Evolutionary conservation across 1,140 invertebrate species (phyloP).

Genomic region (Mycetomoellerius zeteki): DNA sequence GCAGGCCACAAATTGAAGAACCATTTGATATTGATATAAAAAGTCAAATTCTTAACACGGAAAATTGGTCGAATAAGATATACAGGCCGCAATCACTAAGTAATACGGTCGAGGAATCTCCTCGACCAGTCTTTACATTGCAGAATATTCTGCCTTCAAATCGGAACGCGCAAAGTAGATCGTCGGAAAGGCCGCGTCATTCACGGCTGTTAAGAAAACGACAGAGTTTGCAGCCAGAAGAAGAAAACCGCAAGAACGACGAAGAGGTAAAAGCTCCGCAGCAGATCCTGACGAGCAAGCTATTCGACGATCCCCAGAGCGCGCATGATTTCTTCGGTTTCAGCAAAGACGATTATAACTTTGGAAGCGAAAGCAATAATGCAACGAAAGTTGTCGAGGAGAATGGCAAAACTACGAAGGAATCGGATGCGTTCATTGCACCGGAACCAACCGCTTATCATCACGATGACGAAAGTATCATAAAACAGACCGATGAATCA

Average conservation of each 20-base stretch:
- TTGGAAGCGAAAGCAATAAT: constrained; percentile 46
- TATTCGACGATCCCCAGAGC: constrained; percentile 58
- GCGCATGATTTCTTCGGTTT: constrained; percentile 67
- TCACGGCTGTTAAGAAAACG: neutral
- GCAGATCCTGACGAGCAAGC: neutral
- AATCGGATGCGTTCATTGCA: constrained; percentile 45
- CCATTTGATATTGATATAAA: neutral
- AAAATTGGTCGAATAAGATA: constrained; percentile 39
- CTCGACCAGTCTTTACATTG: neutral
- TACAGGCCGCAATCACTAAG: neutral
- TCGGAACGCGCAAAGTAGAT: neutral
- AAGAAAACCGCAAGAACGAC: neutral
- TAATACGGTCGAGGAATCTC: neutral
- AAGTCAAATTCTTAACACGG: neutral
- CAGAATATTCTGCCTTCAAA: neutral
- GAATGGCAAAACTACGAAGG: constrained; percentile 46
- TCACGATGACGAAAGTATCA: constrained; percentile 70
- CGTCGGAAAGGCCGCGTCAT: neutral
- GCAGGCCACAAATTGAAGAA: neutral
- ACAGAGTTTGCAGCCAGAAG: neutral
- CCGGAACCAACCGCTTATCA: constrained; percentile 69
- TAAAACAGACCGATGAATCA: constrained; percentile 69
- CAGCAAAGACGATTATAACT: constrained; percentile 60
- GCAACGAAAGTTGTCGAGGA: neutral
- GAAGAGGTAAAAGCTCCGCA: neutral